phyloP scores from a whole-genome alignment of 2,888 invertebrate genomes.

The Drosophila fulvimacula region DNA sequence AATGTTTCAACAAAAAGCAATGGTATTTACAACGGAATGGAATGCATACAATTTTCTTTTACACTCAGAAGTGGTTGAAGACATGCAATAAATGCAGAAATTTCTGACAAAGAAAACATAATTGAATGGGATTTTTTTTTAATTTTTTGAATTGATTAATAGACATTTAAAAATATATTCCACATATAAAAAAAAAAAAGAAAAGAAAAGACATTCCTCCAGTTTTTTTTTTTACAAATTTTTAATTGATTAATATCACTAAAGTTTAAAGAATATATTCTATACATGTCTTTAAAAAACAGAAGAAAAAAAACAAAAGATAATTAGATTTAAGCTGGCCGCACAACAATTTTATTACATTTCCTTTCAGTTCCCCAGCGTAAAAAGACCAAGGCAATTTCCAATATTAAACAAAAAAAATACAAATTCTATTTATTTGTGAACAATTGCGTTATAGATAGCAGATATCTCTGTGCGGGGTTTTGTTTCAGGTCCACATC shows the following conservation, averaged over 20 bases:
- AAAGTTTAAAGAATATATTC: not conserved
- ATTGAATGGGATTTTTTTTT: not conserved
- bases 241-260: not conserved
- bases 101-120: not conserved
- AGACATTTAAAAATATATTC: no score
- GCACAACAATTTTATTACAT: not conserved
- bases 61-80: no score
- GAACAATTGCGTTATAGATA: constrained; percentile 24
- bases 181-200: no score
- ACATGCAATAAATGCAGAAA: not conserved
- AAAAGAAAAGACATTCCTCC: no score
- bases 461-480: constrained; percentile 5
- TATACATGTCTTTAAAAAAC: not conserved
- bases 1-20: not conserved
- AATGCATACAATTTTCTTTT: not conserved
- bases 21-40: not conserved
- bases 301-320: not conserved
- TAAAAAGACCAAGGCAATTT: not conserved
- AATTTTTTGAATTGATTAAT: not conserved
- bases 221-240: not conserved
- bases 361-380: constrained; percentile 1
- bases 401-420: no score
- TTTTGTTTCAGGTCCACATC: constrained; percentile 31
- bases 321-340: not conserved
- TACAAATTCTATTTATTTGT: constrained; percentile 7